phyloP scores from a whole-genome alignment of 2,113 vertebrate genomes.

The Cyrtonyx montezumae region DNA sequence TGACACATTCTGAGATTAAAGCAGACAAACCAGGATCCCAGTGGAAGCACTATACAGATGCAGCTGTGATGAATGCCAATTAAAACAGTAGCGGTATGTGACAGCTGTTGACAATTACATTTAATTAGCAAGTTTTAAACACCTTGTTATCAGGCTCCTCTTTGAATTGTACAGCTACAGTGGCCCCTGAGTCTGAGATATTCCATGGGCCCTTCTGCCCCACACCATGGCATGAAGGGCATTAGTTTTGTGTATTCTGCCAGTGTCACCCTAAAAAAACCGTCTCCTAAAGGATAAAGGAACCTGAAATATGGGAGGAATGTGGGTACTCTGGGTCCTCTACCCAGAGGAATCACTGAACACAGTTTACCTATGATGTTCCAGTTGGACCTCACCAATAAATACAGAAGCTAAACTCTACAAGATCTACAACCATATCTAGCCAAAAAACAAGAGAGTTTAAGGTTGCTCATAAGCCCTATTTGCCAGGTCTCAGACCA shows the following conservation, averaged over 20 bases:
- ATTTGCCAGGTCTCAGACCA: neutral
- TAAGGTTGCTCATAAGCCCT: neutral
- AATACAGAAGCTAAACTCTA: neutral
- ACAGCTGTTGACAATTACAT: constrained; percentile 69
- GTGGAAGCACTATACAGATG: constrained; percentile 44
- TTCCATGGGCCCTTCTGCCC: neutral
- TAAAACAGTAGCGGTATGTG: constrained; percentile 61
- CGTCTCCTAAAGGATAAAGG: neutral
- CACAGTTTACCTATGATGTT: neutral
- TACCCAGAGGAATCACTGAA: neutral
- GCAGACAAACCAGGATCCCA: constrained; percentile 42
- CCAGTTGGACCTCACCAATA: neutral
- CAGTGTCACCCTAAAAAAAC: constrained; percentile 9
- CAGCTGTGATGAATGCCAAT: constrained; percentile 40
- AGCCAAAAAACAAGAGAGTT: neutral
- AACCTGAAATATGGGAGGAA: neutral
- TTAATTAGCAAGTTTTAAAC: constrained; percentile 70
- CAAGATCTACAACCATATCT: neutral
- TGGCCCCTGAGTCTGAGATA: neutral
- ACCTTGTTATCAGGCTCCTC: neutral
- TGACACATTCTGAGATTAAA: constrained; percentile 68
- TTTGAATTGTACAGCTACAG: constrained; percentile 35
- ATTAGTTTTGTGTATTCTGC: neutral
- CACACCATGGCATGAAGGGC: neutral
- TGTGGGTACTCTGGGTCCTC: neutral